Evolutionary conservation across 2,113 vertebrate genomes (phyloP).

Genomic region (Cacatua alba): DNA sequence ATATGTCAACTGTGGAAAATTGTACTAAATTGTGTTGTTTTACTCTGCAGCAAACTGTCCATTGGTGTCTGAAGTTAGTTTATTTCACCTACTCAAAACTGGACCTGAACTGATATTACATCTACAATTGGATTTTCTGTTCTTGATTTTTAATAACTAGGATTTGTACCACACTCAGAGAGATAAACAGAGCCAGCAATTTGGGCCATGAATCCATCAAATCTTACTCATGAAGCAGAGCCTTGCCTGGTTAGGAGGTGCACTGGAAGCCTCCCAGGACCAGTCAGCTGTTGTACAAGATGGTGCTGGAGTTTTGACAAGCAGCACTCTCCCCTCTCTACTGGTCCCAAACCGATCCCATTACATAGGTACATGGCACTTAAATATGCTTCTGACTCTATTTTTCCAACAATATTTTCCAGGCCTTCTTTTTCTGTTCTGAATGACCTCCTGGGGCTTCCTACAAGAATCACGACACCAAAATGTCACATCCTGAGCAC

Average conservation of each 20-base stretch:
- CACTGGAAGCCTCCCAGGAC: not conserved
- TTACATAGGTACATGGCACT: not conserved
- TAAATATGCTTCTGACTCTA: not conserved
- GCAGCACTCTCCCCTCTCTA: not conserved
- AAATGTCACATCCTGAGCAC: not conserved
- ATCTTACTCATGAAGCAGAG: not conserved
- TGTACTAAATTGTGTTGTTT: constrained; percentile 71
- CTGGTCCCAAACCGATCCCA: not conserved
- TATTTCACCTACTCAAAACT: constrained; percentile 61
- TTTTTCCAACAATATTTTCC: not conserved
- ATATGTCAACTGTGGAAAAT: constrained; percentile 77
- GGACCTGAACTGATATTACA: constrained; percentile 35
- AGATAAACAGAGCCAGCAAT: constrained; percentile 22
- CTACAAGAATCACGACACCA: not conserved
- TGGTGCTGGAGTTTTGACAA: not conserved
- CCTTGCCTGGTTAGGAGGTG: not conserved
- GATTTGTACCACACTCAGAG: constrained; percentile 25
- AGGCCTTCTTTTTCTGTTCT: not conserved
- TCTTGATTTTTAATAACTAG: constrained; percentile 62
- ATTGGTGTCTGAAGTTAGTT: constrained; percentile 63
- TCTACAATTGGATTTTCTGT: constrained; percentile 68
- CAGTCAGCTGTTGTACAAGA: not conserved
- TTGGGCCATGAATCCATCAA: not conserved
- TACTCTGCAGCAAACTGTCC: constrained; percentile 69
- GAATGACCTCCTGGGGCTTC: not conserved